Base-by-base conservation (phyloP, 2,888 invertebrate genomes). In the Laspeyria flexula region DNA sequence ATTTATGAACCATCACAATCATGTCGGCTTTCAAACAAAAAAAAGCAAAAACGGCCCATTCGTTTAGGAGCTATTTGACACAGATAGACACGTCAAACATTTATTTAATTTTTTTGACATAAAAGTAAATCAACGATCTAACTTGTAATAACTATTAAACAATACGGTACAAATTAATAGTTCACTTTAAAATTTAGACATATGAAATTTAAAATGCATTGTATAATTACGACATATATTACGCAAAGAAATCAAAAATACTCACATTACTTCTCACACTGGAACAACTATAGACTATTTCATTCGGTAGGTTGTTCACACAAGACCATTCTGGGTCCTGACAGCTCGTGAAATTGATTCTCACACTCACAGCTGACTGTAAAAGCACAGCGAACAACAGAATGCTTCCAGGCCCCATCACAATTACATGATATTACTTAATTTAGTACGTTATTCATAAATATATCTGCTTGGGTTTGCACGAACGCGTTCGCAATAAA, bases 271-370 rank as follows among this genome's bases (percentile, higher is more conserved):
- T 83, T 29, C 66, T 74, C 0, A 78, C 58, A 12, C 55, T 55
- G 6, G 82, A 56, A 55, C 92, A 92, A 7, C 82, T 84, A 49
- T 88, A 93, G 0, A 83, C 71, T 53, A 92, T 78, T 29, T 91
- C 86, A 55, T 73, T 78, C 1, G 85, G 78, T 15, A 64, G 49
- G 67, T 84, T 81, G 57, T 86, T 85, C 56, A 82, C 68, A 79
- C 92, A 93, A 58, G 73, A 86, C 94, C 92, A 92, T 40, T 85
- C 88, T 0, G 83, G 68, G 50, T 79, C 78, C 57, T 87, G 84
- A 66, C 92, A 93, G 55, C 69, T 85, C 0, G 86, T 87, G 45
- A 92, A 92, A 57, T 85, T 87, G 11, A 93, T 88, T 60, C 88
- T 84, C 21, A 86, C 68, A 15, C 81, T 81, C 18, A 70, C 46